phyloP scores from a whole-genome alignment of 2,888 invertebrate species.

The Leucoma salicis region DNA sequence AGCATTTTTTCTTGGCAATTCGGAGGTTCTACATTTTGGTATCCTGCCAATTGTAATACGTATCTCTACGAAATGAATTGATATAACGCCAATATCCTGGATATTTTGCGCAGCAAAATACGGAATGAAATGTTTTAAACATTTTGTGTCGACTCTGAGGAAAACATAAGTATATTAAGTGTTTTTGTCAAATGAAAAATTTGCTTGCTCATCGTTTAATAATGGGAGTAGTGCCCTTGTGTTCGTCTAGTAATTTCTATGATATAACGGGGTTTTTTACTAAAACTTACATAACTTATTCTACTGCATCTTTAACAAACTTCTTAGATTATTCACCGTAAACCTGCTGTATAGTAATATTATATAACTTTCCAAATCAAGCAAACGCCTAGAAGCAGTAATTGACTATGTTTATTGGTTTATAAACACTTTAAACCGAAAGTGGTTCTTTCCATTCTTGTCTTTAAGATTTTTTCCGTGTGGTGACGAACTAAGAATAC shows the following conservation, averaged over 20 bases:
- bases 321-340: no score
- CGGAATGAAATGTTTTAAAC: constrained; percentile 26
- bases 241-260: constrained; percentile 1
- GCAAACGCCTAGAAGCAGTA: no score
- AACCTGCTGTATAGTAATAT: no score
- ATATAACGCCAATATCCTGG: constrained; percentile 33
- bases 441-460: no score
- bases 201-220: constrained; percentile 6
- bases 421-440: no score
- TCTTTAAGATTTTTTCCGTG: no score
- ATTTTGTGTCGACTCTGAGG: constrained; percentile 13
- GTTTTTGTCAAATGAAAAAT: constrained; percentile 1
- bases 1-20: constrained; percentile 58
- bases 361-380: no score
- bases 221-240: neutral
- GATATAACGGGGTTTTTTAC: neutral
- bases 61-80: constrained; percentile 54
- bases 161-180: constrained; percentile 2
- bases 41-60: constrained; percentile 56
- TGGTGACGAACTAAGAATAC: no score
- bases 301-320: no score
- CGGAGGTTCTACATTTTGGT: constrained; percentile 46
- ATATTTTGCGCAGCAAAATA: constrained; percentile 19
- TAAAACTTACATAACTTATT: neutral
- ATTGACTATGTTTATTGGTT: no score